Evolutionary conservation across 2,113 vertebrate genomes (phyloP).

Genomic region (Brachyistius frenatus): DNA sequence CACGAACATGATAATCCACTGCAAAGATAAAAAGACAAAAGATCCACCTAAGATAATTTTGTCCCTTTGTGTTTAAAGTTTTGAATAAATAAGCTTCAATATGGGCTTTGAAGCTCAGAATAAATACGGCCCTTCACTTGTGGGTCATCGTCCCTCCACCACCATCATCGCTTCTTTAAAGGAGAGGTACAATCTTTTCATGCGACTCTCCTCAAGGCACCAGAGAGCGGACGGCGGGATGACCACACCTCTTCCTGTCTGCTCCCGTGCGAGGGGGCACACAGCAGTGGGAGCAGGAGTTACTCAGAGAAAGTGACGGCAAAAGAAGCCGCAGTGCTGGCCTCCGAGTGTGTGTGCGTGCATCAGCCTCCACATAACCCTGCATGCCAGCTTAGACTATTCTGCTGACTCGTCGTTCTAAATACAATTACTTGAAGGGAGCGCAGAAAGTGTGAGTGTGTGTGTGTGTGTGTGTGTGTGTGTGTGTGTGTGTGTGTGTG

Average conservation of each 20-base stretch:
- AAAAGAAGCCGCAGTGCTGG: conserved; percentile 51
- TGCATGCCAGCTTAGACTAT: conserved; percentile 62
- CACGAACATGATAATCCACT: background rate
- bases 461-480: too few species aligned
- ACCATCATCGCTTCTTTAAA: conserved; percentile 7
- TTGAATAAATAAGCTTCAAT: conserved; percentile 14
- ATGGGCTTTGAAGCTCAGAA: background rate
- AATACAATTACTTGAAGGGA: conserved; percentile 60
- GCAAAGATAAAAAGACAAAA: background rate
- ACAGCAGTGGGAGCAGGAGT: conserved; percentile 26
- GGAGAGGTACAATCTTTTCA: background rate
- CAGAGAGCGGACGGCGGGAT: background rate
- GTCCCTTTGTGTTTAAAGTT: background rate
- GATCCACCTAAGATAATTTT: background rate
- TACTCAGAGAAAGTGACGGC: conserved; percentile 59
- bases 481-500: conserved; percentile 19
- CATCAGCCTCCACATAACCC: conserved; percentile 56
- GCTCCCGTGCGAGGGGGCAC: conserved; percentile 3
- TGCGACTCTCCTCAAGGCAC: conserved; percentile 5
- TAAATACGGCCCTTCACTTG: background rate
- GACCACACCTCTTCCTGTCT: conserved; percentile 21
- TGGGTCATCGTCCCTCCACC: conserved; percentile 13
- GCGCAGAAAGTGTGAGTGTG: background rate
- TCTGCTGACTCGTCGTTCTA: conserved; percentile 70
- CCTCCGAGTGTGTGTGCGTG: conserved; percentile 11